These are phyloP conservation scores for Bombus polaris DNA, from an alignment of 1,140 invertebrate genomes.

Conservation along the genomic window DNA sequence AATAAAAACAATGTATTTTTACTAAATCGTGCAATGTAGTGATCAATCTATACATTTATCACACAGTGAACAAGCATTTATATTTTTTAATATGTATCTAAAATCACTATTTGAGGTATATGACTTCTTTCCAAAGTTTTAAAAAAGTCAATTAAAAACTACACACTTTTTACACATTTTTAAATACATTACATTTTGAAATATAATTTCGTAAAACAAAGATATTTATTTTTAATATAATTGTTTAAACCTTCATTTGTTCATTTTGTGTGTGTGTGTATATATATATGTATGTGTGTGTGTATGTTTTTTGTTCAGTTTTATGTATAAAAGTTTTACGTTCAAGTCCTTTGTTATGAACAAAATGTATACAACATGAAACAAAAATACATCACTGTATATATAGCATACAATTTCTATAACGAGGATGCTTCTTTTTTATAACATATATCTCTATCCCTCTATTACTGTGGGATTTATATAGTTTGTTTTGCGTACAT, in stretches of 20 bases:
- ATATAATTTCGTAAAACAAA: conserved; percentile 35
- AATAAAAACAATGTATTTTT: conserved; percentile 56
- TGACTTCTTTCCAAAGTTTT: conserved; percentile 11
- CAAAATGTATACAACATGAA: conserved; percentile 32
- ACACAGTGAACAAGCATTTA: conserved; percentile 38
- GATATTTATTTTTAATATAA: conserved; percentile 1
- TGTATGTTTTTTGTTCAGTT: conserved; percentile 14
- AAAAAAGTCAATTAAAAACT: conserved; percentile 20
- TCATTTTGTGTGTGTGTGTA: background rate
- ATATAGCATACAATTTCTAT: conserved; percentile 6
- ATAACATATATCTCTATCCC: conserved; percentile 29
- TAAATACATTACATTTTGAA: conserved; percentile 29
- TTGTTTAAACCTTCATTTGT: conserved; percentile 2
- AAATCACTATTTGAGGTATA: conserved; percentile 21
- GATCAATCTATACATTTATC: conserved; percentile 35
- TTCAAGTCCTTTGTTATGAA: conserved; percentile 5
- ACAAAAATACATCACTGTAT: conserved; percentile 38
- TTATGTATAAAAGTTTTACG: conserved; percentile 33
- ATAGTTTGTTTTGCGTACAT: conserved; percentile 46
- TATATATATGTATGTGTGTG: background rate
- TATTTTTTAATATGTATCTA: conserved; percentile 35
- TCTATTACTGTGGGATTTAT: conserved; percentile 46
- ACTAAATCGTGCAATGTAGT: conserved; percentile 40
- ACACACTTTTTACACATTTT: conserved; percentile 15
- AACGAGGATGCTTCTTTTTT: conserved; percentile 3